Conservation (phyloP, 2,888 invertebrate genomes). For the Lissonota sp. region DNA sequence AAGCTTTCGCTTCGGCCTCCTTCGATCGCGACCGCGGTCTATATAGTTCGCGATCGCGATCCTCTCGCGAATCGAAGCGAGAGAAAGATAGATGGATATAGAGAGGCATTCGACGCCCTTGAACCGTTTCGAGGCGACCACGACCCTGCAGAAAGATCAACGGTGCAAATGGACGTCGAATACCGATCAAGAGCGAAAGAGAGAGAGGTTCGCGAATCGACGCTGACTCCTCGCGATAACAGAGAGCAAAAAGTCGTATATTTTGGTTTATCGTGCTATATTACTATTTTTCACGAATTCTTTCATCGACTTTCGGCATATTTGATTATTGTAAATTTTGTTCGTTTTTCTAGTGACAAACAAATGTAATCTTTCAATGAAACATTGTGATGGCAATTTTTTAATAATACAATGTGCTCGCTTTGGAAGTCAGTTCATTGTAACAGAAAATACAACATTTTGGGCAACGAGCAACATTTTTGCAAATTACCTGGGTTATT, state of each 20-base stretch:
- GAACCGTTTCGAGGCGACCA: constrained; percentile 67
- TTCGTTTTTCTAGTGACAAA: too few species aligned
- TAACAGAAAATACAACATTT: too few species aligned
- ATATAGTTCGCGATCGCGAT: constrained; percentile 32
- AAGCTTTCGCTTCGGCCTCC: constrained; percentile 35
- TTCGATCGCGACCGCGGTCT: constrained; percentile 15
- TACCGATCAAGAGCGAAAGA: constrained; percentile 22
- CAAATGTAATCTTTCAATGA: too few species aligned
- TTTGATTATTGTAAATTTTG: too few species aligned
- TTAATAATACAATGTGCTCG: too few species aligned
- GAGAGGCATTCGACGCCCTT: constrained; percentile 63
- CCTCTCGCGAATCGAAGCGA: constrained; percentile 42
- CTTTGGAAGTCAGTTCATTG: too few species aligned
- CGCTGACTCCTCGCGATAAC: constrained; percentile 9
- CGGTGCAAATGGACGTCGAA: constrained; percentile 14
- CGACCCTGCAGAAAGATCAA: constrained; percentile 60
- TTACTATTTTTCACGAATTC: too few species aligned
- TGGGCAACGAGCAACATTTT: too few species aligned
- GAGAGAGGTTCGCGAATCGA: constrained; percentile 4
- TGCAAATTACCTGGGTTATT: too few species aligned
- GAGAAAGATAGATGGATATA: constrained; percentile 30
- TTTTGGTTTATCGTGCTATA: too few species aligned
- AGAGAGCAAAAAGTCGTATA: background rate
- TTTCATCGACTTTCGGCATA: too few species aligned
- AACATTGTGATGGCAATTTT: too few species aligned